Evolutionary conservation across 2,797 vertebrate genomes (phyloP).

Genomic region (Pseudomugil gertrudae): DNA sequence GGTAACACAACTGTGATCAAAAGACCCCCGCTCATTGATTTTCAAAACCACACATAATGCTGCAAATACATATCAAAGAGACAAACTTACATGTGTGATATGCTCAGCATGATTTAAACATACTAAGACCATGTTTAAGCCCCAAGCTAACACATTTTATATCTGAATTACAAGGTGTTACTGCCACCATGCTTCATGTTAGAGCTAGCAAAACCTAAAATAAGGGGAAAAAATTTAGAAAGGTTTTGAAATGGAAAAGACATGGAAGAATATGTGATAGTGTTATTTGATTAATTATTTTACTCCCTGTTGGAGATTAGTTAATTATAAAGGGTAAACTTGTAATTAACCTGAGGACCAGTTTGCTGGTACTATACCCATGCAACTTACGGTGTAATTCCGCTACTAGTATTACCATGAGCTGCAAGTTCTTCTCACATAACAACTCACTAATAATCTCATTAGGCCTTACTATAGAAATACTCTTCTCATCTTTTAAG

Average conservation of each 20-base stretch:
- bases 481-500: constrained; percentile 77
- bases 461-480: constrained; percentile 76
- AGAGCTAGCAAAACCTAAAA: constrained; percentile 24
- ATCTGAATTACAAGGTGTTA: constrained; percentile 54
- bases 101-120: constrained; percentile 70
- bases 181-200: constrained; percentile 21
- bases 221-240: constrained; percentile 15
- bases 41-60: constrained; percentile 73
- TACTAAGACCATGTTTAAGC: constrained; percentile 67
- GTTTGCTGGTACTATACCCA: constrained; percentile 65
- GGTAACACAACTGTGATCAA: constrained; percentile 66
- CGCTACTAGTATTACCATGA: constrained; percentile 55
- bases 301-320: constrained; percentile 66
- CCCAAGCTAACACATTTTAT: constrained; percentile 67
- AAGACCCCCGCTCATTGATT: constrained; percentile 70
- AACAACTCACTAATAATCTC: constrained; percentile 79
- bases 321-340: constrained; percentile 80
- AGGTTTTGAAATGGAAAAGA: constrained; percentile 11
- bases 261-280: constrained; percentile 40
- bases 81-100: constrained; percentile 58
- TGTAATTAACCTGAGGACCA: constrained; percentile 74
- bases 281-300: constrained; percentile 72
- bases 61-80: constrained; percentile 74
- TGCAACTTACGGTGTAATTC: constrained; percentile 60
- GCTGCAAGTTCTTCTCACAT: constrained; percentile 53